phyloP scores from a whole-genome alignment of 1,140 invertebrate genomes.

The Brachionus paranguensis region DNA sequence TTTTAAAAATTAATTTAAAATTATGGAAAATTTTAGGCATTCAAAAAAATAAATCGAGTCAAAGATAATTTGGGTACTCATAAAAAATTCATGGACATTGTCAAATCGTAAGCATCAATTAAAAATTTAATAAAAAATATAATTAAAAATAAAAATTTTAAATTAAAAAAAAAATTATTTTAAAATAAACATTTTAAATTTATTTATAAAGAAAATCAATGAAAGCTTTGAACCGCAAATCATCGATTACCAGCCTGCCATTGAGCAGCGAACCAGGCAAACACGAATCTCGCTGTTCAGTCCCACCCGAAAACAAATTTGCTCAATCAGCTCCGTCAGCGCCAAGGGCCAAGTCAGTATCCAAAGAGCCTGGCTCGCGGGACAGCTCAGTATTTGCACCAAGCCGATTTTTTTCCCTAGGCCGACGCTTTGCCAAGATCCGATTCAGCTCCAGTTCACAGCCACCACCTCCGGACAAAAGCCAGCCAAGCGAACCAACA shows the following conservation, averaged over 20 bases:
- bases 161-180: too few species aligned
- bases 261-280: neutral
- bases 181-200: neutral
- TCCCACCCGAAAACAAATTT: neutral
- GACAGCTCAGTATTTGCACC: constrained; percentile 30
- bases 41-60: constrained; percentile 19
- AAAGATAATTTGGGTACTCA: constrained; percentile 37
- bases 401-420: constrained; percentile 23
- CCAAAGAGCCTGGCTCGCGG: constrained; percentile 4
- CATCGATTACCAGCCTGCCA: neutral
- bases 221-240: constrained; percentile 29
- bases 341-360: constrained; percentile 19
- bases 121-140: neutral
- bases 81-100: constrained; percentile 39
- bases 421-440: constrained; percentile 29
- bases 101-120: constrained; percentile 24
- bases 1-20: neutral
- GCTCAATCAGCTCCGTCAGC: neutral
- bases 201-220: constrained; percentile 1
- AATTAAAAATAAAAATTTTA: neutral
- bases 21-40: neutral
- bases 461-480: constrained; percentile 28
- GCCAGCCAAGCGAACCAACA: neutral
- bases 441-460: constrained; percentile 31
- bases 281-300: neutral